Evolutionary conservation across 2,113 vertebrate species (phyloP), one percentile per base, ranked within the genome.

Genomic region (Alligator sinensis): DNA sequence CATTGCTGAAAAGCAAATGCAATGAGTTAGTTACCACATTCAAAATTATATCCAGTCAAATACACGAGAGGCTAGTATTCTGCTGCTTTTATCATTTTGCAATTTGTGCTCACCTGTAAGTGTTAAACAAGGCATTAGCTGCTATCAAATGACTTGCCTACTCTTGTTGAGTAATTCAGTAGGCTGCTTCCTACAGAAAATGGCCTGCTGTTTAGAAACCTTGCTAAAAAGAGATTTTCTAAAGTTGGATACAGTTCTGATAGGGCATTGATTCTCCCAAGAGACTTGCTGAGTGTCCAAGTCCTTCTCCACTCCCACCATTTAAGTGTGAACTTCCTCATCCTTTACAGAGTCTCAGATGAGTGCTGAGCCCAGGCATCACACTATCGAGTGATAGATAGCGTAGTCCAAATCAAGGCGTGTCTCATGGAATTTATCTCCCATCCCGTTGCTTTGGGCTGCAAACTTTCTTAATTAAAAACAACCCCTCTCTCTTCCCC

Each of bases 401-500:
- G 92, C 1, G 15, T 87, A 89, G 90, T 85, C 89, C 95, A 84
- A 94, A 58, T 38, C 79, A 13, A 94, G 91, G 91, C 85, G 83
- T 96, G 90, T 96, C 88, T 96, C 96, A 97, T 96, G 97, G 97
- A 96, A 94, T 94, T 94, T 96, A 95, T 95, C 96, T 96, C 96
- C 97, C 97, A 97, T 97, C 96, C 97, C 97, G 95, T 97, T 90
- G 96, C 95, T 97, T 96, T 96, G 97, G 97, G 97, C 96, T 96
- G 92, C 97, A 80, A 77, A 66, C 96, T 94, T 93, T 88, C 91
- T 95, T 85, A 96, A 94, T 96, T 97, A 97, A 97, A 97, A 97
- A 94, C 97, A 83, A 96, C 97, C 96, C 97, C 97, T 97, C 97
- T 97, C 97, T 97, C 97, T 97, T 97, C 96, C 97, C 96, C 96